A percentile compares a stretch with the other conserved stretches of the same genome.
Evolutionary conservation across 2,113 vertebrate genomes (phyloP).

Genomic region (Thunnus maccoyii): DNA sequence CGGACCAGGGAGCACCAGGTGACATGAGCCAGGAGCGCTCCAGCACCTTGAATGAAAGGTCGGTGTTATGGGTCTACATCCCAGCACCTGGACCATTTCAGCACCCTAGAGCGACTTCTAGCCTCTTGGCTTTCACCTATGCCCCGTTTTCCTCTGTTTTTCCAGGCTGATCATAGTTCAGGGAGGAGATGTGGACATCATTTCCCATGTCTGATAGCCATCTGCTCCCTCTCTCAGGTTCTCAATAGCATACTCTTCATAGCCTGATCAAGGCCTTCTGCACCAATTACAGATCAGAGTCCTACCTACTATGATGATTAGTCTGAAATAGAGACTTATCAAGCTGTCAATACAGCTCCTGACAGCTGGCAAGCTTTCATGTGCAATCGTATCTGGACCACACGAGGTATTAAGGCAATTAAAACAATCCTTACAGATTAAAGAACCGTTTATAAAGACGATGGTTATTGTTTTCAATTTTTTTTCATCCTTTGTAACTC

Average conservation of each 20-base stretch:
- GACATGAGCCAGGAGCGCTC: constrained; percentile 61
- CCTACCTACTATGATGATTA: constrained; percentile 61
- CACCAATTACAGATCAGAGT: constrained; percentile 69
- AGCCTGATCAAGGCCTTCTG: constrained; percentile 78
- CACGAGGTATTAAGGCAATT: not conserved
- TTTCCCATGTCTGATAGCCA: constrained; percentile 77
- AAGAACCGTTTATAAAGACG: not conserved
- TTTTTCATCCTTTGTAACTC: not conserved
- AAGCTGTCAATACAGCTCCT: constrained; percentile 33
- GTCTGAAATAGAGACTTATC: constrained; percentile 61
- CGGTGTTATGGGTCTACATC: constrained; percentile 64
- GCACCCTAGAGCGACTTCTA: constrained; percentile 67
- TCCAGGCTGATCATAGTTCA: constrained; percentile 26
- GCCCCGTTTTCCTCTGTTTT: constrained; percentile 17
- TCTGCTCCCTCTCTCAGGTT: constrained; percentile 71
- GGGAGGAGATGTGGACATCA: constrained; percentile 61
- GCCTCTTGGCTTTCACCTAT: constrained; percentile 73
- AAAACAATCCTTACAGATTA: constrained; percentile 11
- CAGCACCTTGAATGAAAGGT: constrained; percentile 78
- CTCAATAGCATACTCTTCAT: constrained; percentile 54
- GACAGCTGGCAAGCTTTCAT: constrained; percentile 20
- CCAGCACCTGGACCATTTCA: constrained; percentile 70
- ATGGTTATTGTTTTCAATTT: not conserved
- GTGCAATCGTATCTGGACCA: constrained; percentile 14
- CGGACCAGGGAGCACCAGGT: constrained; percentile 55